phyloP scores from a whole-genome alignment of 2,113 vertebrate genomes.

The Cebus imitator region DNA sequence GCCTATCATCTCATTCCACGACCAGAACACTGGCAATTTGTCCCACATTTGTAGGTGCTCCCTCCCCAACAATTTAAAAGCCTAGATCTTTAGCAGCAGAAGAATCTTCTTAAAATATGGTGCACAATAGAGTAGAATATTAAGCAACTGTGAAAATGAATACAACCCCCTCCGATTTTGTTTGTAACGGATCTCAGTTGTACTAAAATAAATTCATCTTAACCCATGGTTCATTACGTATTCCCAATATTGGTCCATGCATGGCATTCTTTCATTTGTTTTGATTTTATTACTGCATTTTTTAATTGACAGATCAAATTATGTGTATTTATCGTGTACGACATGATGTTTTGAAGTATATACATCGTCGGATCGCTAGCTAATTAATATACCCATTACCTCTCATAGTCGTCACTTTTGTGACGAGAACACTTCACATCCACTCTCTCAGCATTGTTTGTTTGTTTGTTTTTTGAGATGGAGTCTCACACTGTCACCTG shows the following conservation, averaged over 20 bases:
- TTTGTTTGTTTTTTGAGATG: no score
- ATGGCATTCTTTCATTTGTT: background rate
- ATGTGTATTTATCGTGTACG: background rate
- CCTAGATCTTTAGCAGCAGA: background rate
- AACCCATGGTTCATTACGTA: background rate
- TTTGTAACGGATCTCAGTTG: background rate
- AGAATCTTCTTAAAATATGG: background rate
- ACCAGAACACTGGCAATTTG: rapidly evolving
- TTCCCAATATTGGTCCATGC: rapidly evolving
- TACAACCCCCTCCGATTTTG: background rate
- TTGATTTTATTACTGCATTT: background rate
- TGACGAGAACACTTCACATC: background rate
- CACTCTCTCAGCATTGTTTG: background rate
- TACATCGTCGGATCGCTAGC: background rate
- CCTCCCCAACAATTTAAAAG: background rate
- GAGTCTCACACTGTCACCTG: no score
- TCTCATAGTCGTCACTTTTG: background rate
- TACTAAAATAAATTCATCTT: background rate
- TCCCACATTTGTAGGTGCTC: rapidly evolving
- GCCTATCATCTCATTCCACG: rapidly evolving
- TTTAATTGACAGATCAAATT: background rate
- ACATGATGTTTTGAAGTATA: background rate
- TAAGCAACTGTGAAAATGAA: background rate
- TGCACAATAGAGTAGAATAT: background rate
- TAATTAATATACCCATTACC: no score